phyloP scores from a whole-genome alignment of 2,797 vertebrate genomes.

The Pogonophryne albipinna region DNA sequence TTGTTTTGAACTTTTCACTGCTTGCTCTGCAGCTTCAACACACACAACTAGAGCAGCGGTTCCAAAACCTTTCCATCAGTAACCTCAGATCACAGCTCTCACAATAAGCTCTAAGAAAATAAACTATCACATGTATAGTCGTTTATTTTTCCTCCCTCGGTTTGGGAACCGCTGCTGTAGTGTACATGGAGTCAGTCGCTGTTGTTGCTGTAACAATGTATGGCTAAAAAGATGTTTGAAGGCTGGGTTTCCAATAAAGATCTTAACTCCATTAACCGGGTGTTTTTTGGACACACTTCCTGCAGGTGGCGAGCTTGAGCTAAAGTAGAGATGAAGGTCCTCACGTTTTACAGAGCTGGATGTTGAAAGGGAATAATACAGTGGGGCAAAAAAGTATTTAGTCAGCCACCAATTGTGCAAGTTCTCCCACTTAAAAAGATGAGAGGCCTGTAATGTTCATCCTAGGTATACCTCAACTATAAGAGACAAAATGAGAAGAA shows the following conservation, averaged over 20 bases:
- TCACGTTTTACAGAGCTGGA: neutral
- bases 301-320: constrained; percentile 21
- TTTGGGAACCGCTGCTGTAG: constrained; percentile 65
- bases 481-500: too few species aligned
- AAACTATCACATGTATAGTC: neutral
- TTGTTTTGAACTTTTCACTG: constrained; percentile 38
- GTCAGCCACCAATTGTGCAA: too few species aligned
- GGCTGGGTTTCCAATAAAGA: constrained; percentile 81
- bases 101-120: constrained; percentile 8
- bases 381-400: too few species aligned
- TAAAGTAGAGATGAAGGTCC: neutral
- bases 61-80: constrained; percentile 46
- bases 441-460: too few species aligned
- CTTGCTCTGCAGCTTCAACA: constrained; percentile 35
- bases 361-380: neutral
- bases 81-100: constrained; percentile 41
- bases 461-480: too few species aligned
- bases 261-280: constrained; percentile 68
- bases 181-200: constrained; percentile 25
- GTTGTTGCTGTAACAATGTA: constrained; percentile 61
- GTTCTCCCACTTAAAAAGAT: too few species aligned
- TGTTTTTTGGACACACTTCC: constrained; percentile 43
- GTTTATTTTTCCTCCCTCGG: constrained; percentile 24
- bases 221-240: constrained; percentile 70
- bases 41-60: constrained; percentile 43